Evolutionary conservation across 2,797 vertebrate species (phyloP), one percentile per base, ranked within the genome.

Genomic region (Echiichthys vipera): DNA sequence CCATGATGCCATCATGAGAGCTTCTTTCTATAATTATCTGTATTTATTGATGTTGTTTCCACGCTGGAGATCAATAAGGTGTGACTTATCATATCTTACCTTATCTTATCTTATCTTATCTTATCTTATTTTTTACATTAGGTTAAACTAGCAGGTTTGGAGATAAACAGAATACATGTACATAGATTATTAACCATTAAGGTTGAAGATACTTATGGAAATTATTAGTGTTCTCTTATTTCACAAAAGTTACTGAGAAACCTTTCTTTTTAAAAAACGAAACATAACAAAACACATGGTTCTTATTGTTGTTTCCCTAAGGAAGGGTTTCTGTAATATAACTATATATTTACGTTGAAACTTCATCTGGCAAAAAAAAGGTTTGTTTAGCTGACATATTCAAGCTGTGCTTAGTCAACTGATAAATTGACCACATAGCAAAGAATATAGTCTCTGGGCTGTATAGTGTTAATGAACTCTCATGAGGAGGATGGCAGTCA

Each of bases 381-480:
- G 54, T 81, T 67, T 36, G 74, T 78, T 83, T 71, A 76, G 55
- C 58, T 69, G 56, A 80, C 36, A 7, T 68, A 32, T 62, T 77
- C 74, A 88, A 78, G 57, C 85, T 84, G 75, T 84, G 79, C 69
- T 83, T 65, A 81, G 68, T 58, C 83, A 87, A 56, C 75, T 87
- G 84, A 85, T 62, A 88, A 85, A 81, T 67, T 76, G 57, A 88
- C 65, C 69, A 78, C 73, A 84, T 45, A 70, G 69, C 71, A 65
- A 75, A 82, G 70, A 68, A 75, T 55, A 40, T 20, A 69, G 42
- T 74, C 77, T 76, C 42, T 46, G 24, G 67, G 81, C 78, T 65
- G 66, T 75, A 45, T 68, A 32, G 49, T 58, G 65, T 37, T 80
- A 69, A 84, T 88, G 66, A 83, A 80, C 71, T 80, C 74, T 71